Evolutionary conservation across 2,797 vertebrate species (phyloP).

Genomic region (Kryptolebias ocellatus): DNA sequence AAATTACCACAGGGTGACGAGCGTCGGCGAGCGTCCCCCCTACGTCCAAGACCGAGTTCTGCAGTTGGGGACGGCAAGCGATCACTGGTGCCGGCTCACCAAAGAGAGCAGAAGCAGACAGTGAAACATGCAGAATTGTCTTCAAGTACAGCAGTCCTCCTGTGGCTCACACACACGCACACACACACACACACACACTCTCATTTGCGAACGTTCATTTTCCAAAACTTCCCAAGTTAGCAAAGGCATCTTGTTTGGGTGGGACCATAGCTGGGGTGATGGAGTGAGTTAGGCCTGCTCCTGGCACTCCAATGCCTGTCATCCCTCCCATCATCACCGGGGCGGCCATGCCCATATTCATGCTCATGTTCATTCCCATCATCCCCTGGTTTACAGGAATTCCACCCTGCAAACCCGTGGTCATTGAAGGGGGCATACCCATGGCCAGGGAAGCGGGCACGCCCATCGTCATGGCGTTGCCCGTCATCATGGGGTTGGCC

Average conservation of each 20-base stretch:
- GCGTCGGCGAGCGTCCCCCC: background rate
- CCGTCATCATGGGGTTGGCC: constrained; percentile 80
- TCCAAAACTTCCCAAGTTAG: constrained; percentile 98
- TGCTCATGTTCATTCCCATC: constrained; percentile 83
- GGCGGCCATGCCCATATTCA: constrained; percentile 85
- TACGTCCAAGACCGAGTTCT: constrained; percentile 3
- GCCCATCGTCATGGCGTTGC: constrained; percentile 62
- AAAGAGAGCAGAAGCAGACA: constrained; percentile 51
- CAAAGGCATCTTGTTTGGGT: constrained; percentile 98
- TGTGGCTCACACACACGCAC: constrained; percentile 28
- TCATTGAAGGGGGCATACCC: constrained; percentile 81
- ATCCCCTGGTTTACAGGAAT: constrained; percentile 77
- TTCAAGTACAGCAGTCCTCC: constrained; percentile 64
- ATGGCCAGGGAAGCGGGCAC: constrained; percentile 69
- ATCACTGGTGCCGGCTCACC: constrained; percentile 38
- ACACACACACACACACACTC: constrained; percentile 12
- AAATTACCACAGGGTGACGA: constrained; percentile 11
- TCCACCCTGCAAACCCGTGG: constrained; percentile 70
- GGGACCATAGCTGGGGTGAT: constrained; percentile 82
- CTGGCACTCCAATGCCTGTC: constrained; percentile 84
- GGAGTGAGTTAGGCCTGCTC: constrained; percentile 72
- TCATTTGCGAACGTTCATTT: constrained; percentile 82
- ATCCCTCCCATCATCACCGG: constrained; percentile 80
- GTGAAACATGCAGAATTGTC: constrained; percentile 66
- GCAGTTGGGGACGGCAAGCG: constrained; percentile 8